Evolutionary conservation across 2,797 vertebrate genomes (phyloP), one percentile per base, ranked within the genome.

Genomic region (Platalea minor): DNA sequence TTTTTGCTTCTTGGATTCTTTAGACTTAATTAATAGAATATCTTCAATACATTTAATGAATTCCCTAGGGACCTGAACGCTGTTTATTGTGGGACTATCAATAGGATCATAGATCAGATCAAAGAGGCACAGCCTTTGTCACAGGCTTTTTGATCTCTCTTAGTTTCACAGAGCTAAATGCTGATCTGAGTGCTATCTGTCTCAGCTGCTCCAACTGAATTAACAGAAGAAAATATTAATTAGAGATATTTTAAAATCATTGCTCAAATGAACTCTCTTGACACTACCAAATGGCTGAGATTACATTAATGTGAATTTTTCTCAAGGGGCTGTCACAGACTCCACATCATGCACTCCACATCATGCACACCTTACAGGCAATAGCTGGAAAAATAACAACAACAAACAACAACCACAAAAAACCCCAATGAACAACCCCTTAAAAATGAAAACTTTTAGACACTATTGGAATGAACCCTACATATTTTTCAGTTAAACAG

Each of bases 31-130:
- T 81, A 73, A 70, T 79, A 74, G 39, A 82, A 45, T 86, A 53
- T 86, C 63, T 88, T 86, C 72, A 76, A 50, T 77, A 48, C 8
- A 43, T 64, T 79, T 78, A 76, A 92, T 79, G 54, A 93, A 92
- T 77, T 89, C 70, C 31, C 31, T 41, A 45, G 37, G 10, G 48
- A 91, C 31, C 0, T 60, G 28, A 82, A 45, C 2, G 2, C 5
- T 63, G 29, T 65, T 82, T 78, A 57, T 83, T 89, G n/a, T 50
- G 4, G 10, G 17, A 82, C 67, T 82, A 57, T 59, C 45, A 60
- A 29, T 60, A 23, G 15, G 10, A 77, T 80, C 64, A 80, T 13
- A 92, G 76, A 82, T 61, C 26, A 74, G 45, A 94, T 87, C 56
- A 92, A 91, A 88, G 54, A 69, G 48, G 59, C 2, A 5, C 5